Evolutionary conservation across 2,113 vertebrate species (phyloP).

Genomic region (Phaetusa simplex): DNA sequence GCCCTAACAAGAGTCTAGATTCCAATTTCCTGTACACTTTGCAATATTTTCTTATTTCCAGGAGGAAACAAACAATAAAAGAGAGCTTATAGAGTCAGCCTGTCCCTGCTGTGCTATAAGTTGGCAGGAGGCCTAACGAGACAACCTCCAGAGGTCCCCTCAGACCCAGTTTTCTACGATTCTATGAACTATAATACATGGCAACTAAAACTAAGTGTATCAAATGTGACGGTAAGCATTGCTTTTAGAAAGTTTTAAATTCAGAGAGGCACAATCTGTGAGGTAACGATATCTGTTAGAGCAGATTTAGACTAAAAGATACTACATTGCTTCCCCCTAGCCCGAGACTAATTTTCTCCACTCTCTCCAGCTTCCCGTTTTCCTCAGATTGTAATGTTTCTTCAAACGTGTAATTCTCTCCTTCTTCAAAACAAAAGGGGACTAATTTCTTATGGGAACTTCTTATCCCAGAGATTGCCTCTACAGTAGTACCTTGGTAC

Average conservation of each 20-base stretch:
- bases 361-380: neutral
- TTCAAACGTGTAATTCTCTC: neutral
- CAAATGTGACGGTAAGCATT: neutral
- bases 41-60: neutral
- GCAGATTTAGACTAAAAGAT: neutral
- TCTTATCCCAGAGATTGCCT: neutral
- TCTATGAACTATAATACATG: neutral
- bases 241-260: neutral
- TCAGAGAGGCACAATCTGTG: neutral
- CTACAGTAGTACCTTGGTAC: neutral
- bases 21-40: neutral
- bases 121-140: neutral
- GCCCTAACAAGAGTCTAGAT: neutral
- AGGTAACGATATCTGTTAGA: neutral
- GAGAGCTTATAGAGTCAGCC: neutral
- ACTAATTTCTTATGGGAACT: neutral
- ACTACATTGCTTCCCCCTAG: neutral
- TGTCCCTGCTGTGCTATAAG: neutral
- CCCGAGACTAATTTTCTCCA: neutral
- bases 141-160: neutral
- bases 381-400: neutral
- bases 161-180: neutral
- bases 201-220: neutral
- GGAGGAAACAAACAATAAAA: neutral
- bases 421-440: constrained; percentile 2